Base-by-base conservation (phyloP, 2,888 invertebrate species). In the Drosophila ustulata region DNA sequence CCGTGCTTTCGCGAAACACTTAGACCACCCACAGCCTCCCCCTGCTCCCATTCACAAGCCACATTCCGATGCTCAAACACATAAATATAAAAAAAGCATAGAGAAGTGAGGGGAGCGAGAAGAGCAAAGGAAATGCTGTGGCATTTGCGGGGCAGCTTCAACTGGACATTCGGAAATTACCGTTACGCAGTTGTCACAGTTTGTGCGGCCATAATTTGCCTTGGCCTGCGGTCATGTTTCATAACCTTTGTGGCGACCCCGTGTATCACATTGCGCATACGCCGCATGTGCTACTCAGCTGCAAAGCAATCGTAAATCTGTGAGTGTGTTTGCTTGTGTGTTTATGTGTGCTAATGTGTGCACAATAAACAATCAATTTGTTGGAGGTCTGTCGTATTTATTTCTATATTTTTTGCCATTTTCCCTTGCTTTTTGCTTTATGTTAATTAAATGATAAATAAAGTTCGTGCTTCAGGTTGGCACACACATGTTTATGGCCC, bases 361-460 rank as follows among this genome's bases (percentile, higher is more conserved):
- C 66, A 83, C 79, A 81, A 82, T 82, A 82, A 84, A 84, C 84
- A 84, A 82, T 84, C 84, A 82, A 82, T 82, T 84, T 84, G 80
- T 72, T 80, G 49, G 73, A 52, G 68, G 67, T 46, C 62, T 62
- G 66, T 70, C 73, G 75, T 58, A 67, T 66, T 71, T 81, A 72
- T 78, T 68, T 75, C 57, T 59, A 41, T 64, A 61, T 64, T 63
- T 64, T 53, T 50, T 32, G 52, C 39, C 39, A 3, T 34, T 26
- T 39, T 32, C 25, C 47, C 25, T 56, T 51, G 23, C 32, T 32
- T 56, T 50, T 26, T 51, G 62, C 26, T 59, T 82, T 80, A 82
- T 82, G 84, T 61, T 84, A 83, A 84, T 84, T 80, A 84, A 83
- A 84, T 83, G 82, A 80, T 84, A 84, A 82, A 83, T 82, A 82